Percentiles rank a stretch among this genome's conserved stretches.
Conservation (phyloP, 2,888 invertebrate genomes). For the Pyrochroa serraticornis region DNA sequence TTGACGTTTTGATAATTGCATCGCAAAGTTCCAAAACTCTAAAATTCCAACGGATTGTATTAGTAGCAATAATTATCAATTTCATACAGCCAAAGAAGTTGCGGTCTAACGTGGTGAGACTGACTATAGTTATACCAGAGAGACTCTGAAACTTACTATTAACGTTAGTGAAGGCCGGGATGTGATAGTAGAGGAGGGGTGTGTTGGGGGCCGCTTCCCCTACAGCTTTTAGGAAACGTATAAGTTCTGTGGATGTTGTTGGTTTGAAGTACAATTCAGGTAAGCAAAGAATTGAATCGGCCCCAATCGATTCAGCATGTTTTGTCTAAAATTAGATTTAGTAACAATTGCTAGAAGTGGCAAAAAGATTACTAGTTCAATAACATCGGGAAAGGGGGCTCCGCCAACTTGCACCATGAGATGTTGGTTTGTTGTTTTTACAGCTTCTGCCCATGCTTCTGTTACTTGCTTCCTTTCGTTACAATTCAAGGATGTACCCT, state of each 20-base stretch:
- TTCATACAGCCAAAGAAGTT: too few species aligned
- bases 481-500: constrained; percentile 71
- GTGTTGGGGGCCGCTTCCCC: constrained; percentile 74
- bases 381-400: constrained; percentile 69
- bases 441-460: constrained; percentile 68
- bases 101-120: too few species aligned
- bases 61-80: too few species aligned
- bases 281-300: constrained; percentile 72
- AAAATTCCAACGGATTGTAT: too few species aligned
- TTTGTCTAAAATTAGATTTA: constrained; percentile 61
- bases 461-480: constrained; percentile 70
- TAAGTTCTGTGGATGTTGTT: constrained; percentile 63
- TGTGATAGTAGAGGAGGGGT: constrained; percentile 84
- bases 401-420: constrained; percentile 79
- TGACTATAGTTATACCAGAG: too few species aligned
- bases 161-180: constrained; percentile 74
- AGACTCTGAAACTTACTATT: constrained; percentile 64
- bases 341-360: constrained; percentile 1
- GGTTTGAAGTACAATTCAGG: constrained; percentile 82
- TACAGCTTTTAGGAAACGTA: constrained; percentile 70
- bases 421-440: constrained; percentile 62
- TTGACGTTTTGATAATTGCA: too few species aligned
- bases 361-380: constrained; percentile 63
- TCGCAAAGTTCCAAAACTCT: too few species aligned
- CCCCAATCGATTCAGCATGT: constrained; percentile 70